Conservation (phyloP, 2,888 invertebrate species). For the Drosophila mimetica region DNA sequence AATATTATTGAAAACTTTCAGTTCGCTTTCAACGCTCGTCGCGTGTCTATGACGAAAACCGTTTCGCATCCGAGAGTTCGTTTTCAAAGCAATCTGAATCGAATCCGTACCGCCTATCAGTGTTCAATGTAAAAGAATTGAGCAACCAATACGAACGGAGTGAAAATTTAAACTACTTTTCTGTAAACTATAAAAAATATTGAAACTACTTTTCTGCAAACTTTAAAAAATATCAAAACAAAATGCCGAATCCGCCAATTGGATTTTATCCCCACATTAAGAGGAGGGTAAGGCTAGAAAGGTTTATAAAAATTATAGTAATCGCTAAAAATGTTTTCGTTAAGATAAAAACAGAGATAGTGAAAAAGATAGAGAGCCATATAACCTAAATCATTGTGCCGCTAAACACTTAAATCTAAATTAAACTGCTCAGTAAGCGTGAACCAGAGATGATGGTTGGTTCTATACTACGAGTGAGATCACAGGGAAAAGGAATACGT, state of each 20-base stretch:
- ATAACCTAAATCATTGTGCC: background rate
- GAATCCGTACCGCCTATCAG: conserved; percentile 26
- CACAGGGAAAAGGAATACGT: background rate
- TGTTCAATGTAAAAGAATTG: conserved; percentile 16
- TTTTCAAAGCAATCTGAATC: conserved; percentile 7
- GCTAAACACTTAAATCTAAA: background rate
- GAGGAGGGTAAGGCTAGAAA: conserved; percentile 65
- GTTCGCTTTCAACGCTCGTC: conserved; percentile 69
- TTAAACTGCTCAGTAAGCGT: conserved; percentile 8
- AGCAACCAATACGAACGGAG: background rate
- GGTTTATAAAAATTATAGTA: background rate
- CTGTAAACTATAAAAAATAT: background rate
- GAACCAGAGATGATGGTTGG: background rate
- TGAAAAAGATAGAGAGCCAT: background rate
- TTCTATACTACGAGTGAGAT: background rate
- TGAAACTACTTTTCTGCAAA: background rate
- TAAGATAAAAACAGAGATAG: background rate
- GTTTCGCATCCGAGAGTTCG: conserved; percentile 15
- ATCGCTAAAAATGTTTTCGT: background rate
- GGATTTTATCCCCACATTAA: conserved; percentile 77
- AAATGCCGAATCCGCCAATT: conserved; percentile 78
- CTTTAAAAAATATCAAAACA: background rate
- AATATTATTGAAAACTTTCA: conserved; percentile 73
- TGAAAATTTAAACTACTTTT: background rate
- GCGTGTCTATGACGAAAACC: conserved; percentile 45